Evolutionary conservation across 1,140 invertebrate species (phyloP).

Genomic region (Calosoma granatense): DNA sequence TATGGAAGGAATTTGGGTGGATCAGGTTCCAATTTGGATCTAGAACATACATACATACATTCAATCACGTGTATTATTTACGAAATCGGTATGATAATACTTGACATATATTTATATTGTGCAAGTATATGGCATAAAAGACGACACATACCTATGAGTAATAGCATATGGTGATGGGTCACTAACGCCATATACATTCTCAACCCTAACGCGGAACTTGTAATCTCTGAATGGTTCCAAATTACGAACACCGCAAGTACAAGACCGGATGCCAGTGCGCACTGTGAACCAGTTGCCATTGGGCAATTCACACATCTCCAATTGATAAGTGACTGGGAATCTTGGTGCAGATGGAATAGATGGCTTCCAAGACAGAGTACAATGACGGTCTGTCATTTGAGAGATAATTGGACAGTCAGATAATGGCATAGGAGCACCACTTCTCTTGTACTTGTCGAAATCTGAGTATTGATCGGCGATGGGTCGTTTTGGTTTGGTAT

Average conservation of each 20-base stretch:
- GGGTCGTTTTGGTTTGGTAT: slow-evolving; percentile 55
- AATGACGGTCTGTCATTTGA: slow-evolving; percentile 71
- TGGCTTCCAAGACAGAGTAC: slow-evolving; percentile 85
- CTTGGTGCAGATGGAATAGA: slow-evolving; percentile 66
- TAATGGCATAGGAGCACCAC: slow-evolving; percentile 71
- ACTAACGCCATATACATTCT: slow-evolving; percentile 94
- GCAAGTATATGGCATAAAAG: no score
- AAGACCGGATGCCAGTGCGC: slow-evolving; percentile 68
- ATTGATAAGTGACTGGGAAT: slow-evolving; percentile 80
- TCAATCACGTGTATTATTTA: no score
- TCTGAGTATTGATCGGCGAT: slow-evolving; percentile 72
- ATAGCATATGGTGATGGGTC: slow-evolving; percentile 83
- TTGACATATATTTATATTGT: no score
- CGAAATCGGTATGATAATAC: no score
- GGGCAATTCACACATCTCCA: slow-evolving; percentile 87
- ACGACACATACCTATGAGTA: slow-evolving; percentile 59
- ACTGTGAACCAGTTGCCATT: slow-evolving; percentile 81
- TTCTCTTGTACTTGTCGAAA: slow-evolving; percentile 71
- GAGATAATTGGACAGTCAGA: slow-evolving; percentile 81
- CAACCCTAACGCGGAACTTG: slow-evolving; percentile 85
- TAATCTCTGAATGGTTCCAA: slow-evolving; percentile 81
- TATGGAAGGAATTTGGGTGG: slow-evolving; percentile 70
- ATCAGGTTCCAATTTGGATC: slow-evolving; percentile 68
- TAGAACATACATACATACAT: no score
- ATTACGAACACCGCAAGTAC: slow-evolving; percentile 73